Percentiles rank a stretch among this genome's conserved stretches.
phyloP scores from a whole-genome alignment of 2,113 vertebrate species.

The Equus quagga region DNA sequence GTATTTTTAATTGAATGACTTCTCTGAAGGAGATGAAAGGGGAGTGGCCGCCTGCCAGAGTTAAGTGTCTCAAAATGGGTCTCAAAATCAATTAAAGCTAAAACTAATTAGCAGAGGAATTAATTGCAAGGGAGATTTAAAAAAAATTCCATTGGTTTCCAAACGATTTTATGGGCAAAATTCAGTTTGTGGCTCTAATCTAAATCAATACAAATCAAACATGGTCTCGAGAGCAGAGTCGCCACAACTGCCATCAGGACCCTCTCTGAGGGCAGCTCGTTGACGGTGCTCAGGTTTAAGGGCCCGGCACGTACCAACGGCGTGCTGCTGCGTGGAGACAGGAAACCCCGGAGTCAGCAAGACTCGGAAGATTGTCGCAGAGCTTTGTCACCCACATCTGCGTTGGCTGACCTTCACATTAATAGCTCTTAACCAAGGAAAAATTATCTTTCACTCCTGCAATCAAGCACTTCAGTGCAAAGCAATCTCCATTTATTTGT shows the following conservation, averaged over 20 bases:
- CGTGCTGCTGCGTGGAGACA: fast-evolving
- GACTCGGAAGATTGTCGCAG: fast-evolving
- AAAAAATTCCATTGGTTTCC: constrained; percentile 35
- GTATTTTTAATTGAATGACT: constrained; percentile 78
- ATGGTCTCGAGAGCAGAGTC: not conserved
- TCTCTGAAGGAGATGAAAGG: constrained; percentile 62
- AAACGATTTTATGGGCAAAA: constrained; percentile 39
- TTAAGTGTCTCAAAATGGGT: constrained; percentile 78
- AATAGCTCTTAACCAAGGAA: constrained; percentile 11
- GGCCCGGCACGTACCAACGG: fast-evolving
- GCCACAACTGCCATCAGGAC: fast-evolving
- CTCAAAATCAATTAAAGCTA: constrained; percentile 80
- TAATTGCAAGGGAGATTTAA: constrained; percentile 63
- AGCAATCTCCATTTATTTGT: not conserved
- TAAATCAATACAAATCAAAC: not conserved
- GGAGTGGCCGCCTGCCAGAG: constrained; percentile 64
- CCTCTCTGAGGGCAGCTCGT: not conserved
- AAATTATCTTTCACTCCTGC: not conserved
- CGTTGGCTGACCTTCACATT: not conserved
- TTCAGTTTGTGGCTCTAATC: not conserved
- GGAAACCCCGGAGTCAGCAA: not conserved
- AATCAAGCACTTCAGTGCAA: not conserved
- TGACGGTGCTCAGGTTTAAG: not conserved
- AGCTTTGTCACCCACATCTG: not conserved
- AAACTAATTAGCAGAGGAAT: constrained; percentile 80